Evolutionary conservation across 2,113 vertebrate species (phyloP).

Genomic region (Lichenostomus cassidix): DNA sequence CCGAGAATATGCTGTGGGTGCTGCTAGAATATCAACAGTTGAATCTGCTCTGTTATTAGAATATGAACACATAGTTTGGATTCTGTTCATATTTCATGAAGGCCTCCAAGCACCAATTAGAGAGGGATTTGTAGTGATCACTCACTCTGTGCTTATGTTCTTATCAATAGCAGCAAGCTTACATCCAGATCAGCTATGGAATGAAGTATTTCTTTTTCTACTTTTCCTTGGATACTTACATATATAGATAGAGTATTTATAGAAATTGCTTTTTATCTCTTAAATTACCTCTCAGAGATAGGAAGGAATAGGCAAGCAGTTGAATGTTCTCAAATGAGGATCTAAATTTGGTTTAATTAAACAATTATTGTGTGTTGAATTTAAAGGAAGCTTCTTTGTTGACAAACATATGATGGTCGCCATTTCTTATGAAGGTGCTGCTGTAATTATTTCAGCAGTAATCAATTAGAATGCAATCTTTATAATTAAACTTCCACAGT

Average conservation of each 20-base stretch:
- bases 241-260: conserved; percentile 30
- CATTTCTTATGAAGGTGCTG: conserved; percentile 51
- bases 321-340: conserved; percentile 23
- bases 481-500: conserved; percentile 57
- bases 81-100: conserved; percentile 12
- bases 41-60: not conserved
- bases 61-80: not conserved
- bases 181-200: conserved; percentile 44
- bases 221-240: not conserved
- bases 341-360: conserved; percentile 60
- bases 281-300: conserved; percentile 43
- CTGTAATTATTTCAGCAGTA: conserved; percentile 52
- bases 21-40: not conserved
- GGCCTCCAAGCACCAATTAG: conserved; percentile 19
- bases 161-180: conserved; percentile 48
- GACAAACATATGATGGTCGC: conserved; percentile 45
- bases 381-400: conserved; percentile 42
- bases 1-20: not conserved
- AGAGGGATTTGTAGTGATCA: conserved; percentile 41
- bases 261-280: conserved; percentile 44
- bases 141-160: conserved; percentile 22
- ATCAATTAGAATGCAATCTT: conserved; percentile 69
- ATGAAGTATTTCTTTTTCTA: conserved; percentile 28
- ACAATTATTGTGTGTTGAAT: conserved; percentile 22
- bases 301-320: conserved; percentile 28